Base-by-base conservation (phyloP, 1,140 invertebrate species). In the Thereuonema tuberculata region DNA sequence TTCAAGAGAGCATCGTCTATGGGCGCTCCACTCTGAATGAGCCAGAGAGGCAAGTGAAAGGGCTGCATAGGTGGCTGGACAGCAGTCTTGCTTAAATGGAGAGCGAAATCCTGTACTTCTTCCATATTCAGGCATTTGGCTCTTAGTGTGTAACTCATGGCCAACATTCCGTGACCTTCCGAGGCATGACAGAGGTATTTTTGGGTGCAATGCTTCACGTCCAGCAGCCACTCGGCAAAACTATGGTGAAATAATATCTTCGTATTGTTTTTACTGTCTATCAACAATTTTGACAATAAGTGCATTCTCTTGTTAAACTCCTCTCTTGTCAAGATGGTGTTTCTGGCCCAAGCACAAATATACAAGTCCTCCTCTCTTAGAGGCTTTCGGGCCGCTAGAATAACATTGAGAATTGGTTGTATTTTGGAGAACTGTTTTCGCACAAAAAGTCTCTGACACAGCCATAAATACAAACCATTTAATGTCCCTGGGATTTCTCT, bases 151-250 rank as follows among this genome's bases (percentile, higher is more conserved):
- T 89, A 87, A 67, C 87, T 82, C 80, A 92, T 84, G 5, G 89
- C 87, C 24, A 95, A 77, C 77, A 92, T 89, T 1, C 85, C 85
- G 70, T 96, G 92, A 0, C 92, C 92, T 67, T 91, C 87, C 37
- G 81, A 77, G 1, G 87, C 84, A 61, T 85, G 84, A 70, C 92
- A 95, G 47, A 96, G 76, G 72, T 92, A 97, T 66, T 92, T 90
- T 64, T 91, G 87, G 14, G 93, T 96, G 70, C 92, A 95, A 68
- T 96, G 92, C 74, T 97, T 98, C 0, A 96, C 92, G 74, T 98
- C 93, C 24, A 91, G 74, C 47, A 97, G 72, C 93, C 93, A 98
- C 68, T 92, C 87, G 9, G 90, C 85, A 72, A 96, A 96, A 61
- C 89, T 93, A 68, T 87, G 86, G 72, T 93, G 90, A 71, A 93